Percentiles rank a stretch among this genome's conserved stretches.
Evolutionary conservation across 2,888 invertebrate species (phyloP).

Genomic region (Anthoptus insignis): DNA sequence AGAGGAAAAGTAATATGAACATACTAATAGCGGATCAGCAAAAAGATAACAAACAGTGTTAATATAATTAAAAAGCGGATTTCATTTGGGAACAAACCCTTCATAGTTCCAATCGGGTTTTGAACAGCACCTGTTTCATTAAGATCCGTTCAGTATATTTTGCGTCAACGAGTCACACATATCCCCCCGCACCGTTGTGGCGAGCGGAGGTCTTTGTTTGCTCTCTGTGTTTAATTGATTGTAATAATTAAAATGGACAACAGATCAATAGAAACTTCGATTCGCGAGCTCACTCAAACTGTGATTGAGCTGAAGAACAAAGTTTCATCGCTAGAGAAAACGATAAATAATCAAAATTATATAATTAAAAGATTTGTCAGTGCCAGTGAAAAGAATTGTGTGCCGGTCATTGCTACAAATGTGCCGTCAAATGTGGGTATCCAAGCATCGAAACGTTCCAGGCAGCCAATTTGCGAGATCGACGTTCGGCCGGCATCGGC

Average conservation of each 20-base stretch:
- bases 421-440: not conserved
- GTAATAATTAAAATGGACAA: not conserved
- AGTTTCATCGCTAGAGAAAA: constrained; percentile 12
- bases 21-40: too few relatives aligned
- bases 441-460: not conserved
- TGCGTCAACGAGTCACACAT: too few relatives aligned
- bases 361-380: constrained; percentile 2
- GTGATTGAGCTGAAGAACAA: constrained; percentile 12
- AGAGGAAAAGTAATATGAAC: too few relatives aligned
- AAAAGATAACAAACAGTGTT: too few relatives aligned
- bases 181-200: not conserved
- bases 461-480: not conserved
- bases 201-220: not conserved
- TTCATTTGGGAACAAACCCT: too few relatives aligned
- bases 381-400: not conserved
- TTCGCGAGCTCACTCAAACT: constrained; percentile 8
- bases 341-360: not conserved
- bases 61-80: too few relatives aligned
- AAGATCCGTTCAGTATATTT: too few relatives aligned
- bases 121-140: too few relatives aligned
- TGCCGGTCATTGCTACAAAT: not conserved
- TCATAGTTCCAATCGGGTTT: too few relatives aligned
- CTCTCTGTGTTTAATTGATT: constrained; percentile 5
- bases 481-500: not conserved
- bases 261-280: constrained; percentile 12